phyloP scores from a whole-genome alignment of 2,888 invertebrate genomes.

The Xanthostigma xanthostigma region DNA sequence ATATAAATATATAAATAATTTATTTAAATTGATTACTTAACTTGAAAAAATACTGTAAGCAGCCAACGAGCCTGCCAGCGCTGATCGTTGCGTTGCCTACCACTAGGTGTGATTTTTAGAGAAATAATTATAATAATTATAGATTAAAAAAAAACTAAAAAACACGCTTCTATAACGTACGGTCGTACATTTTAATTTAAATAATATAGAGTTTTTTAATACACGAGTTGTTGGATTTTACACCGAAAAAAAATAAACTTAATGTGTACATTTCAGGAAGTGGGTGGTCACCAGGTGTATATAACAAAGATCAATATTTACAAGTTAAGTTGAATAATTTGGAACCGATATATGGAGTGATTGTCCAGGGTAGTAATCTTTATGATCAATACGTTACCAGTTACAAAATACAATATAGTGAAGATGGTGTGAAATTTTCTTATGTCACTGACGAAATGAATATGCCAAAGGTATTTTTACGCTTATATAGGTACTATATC shows the following conservation, averaged over 20 bases:
- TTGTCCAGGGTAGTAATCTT: slow-evolving; percentile 52
- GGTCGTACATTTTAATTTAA: background rate
- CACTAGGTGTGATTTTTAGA: too few relatives aligned
- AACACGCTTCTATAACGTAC: too few relatives aligned
- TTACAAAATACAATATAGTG: slow-evolving; percentile 56
- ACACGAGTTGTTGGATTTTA: too few relatives aligned
- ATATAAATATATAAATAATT: too few relatives aligned
- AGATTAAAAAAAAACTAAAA: too few relatives aligned
- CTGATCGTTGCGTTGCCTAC: too few relatives aligned
- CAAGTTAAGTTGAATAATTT: slow-evolving; percentile 47
- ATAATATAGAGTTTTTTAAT: too few relatives aligned
- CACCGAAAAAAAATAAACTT: too few relatives aligned
- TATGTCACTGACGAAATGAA: slow-evolving; percentile 33
- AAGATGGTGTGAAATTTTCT: slow-evolving; percentile 45
- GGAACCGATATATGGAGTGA: slow-evolving; percentile 58
- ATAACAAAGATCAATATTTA: slow-evolving; percentile 50
- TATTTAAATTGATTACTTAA: too few relatives aligned
- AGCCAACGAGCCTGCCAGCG: too few relatives aligned
- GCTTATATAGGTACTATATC: background rate
- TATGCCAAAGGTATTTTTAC: slow-evolving; percentile 32
- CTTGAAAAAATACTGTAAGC: too few relatives aligned
- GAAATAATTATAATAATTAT: too few relatives aligned
- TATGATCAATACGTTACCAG: slow-evolving; percentile 63
- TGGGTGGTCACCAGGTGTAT: slow-evolving; percentile 51
- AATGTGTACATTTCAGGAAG: slow-evolving; percentile 26